A percentile compares a stretch with the other conserved stretches of the same genome.
These are phyloP conservation scores for Clepsis dumicolana DNA, from an alignment of 2,888 invertebrate species.

Conservation along the genomic window DNA sequence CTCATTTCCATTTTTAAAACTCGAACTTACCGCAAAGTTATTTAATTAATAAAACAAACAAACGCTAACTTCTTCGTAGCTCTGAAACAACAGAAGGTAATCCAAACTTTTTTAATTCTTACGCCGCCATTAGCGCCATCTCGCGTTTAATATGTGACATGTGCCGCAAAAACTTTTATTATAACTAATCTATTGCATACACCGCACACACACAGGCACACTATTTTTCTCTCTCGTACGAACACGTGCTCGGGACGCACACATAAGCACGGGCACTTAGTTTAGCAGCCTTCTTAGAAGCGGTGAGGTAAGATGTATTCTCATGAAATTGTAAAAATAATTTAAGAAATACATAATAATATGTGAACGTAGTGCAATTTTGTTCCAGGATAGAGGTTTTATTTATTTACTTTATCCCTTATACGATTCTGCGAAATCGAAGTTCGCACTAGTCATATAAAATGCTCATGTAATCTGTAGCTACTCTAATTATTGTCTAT, in stretches of 20 bases:
- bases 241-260: conserved; percentile 62
- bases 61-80: conserved; percentile 24
- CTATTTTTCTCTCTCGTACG: conserved; percentile 56
- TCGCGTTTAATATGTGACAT: conserved; percentile 86
- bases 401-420: too few relatives aligned
- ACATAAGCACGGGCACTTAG: conserved; percentile 75
- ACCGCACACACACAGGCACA: conserved; percentile 56
- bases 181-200: conserved; percentile 86
- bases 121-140: conserved; percentile 79
- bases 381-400: too few relatives aligned
- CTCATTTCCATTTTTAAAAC: too few relatives aligned
- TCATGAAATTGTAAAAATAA: background rate
- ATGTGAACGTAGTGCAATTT: too few relatives aligned
- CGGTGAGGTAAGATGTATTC: conserved; percentile 61
- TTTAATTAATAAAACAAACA: too few relatives aligned
- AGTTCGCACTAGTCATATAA: too few relatives aligned
- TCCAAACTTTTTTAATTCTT: conserved; percentile 82
- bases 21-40: too few relatives aligned
- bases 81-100: conserved; percentile 69
- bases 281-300: conserved; percentile 70
- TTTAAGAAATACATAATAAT: background rate
- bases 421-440: too few relatives aligned
- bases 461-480: too few relatives aligned
- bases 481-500: too few relatives aligned
- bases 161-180: conserved; percentile 87